phyloP scores from a whole-genome alignment of 2,113 vertebrate genomes.

The Brachypodius melanocephalos region DNA sequence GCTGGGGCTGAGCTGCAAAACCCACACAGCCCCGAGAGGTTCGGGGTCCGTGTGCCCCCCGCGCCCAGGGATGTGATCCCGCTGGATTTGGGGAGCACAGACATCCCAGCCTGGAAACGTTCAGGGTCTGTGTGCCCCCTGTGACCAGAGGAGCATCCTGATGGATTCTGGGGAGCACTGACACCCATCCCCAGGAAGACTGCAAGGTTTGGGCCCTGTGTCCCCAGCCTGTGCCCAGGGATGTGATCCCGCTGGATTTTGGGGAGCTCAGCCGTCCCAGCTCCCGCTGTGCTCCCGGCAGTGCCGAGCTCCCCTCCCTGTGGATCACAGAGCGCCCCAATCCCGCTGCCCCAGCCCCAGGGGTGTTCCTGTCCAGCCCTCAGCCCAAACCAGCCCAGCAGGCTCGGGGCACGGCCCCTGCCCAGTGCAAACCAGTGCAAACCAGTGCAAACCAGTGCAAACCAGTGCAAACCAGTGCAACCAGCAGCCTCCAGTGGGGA shows the following conservation, averaged over 20 bases:
- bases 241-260: background rate
- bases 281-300: background rate
- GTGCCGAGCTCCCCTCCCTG: background rate
- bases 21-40: background rate
- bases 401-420: background rate
- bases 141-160: background rate
- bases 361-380: background rate
- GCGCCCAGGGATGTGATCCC: background rate
- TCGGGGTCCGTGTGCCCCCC: background rate
- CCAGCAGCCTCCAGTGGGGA: background rate
- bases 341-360: background rate
- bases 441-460: too few relatives aligned
- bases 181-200: background rate
- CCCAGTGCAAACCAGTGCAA: background rate
- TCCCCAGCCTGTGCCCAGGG: background rate
- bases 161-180: too few relatives aligned
- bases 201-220: background rate
- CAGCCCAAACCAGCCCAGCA: slow-evolving; percentile 7
- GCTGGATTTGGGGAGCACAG: too few relatives aligned
- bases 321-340: background rate
- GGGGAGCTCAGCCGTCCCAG: accelerated
- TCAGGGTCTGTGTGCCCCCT: background rate
- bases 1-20: background rate
- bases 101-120: background rate
- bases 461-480: background rate